Base-by-base conservation (phyloP, 1,140 invertebrate species). In the Hesperophylax magnus region DNA sequence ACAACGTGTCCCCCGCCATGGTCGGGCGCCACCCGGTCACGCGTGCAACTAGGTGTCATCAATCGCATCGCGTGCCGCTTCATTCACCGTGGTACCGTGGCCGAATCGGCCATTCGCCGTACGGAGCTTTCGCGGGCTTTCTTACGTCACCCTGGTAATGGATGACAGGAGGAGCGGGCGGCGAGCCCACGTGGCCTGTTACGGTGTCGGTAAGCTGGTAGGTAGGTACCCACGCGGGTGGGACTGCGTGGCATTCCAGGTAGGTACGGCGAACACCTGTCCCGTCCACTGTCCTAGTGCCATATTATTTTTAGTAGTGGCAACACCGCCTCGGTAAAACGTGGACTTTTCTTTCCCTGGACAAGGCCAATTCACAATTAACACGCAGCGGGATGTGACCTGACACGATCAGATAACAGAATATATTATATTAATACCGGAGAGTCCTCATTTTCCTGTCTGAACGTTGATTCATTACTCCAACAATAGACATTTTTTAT, bases 41-140 rank as follows among this genome's bases (percentile, higher is more conserved):
- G 58, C 24, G 58, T 22, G n/a, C 18, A 22, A 20, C n/a, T 11
- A 5, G 58, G 58, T 61, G 18, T 61, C 58, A 22, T 22, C 58
- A 11, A 27, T 65, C 63, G 63, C 63, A 20, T 72, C 69, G 69
- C 69, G 69, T 54, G 69, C 34, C 34, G 39, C 39, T 6, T 47
- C 9, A 47, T 47, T 47, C 9, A 47, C 39, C 34, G 34, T 34
- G 34, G 34, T 34, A 34, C 8, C 34, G 34, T 34, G 34, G 39
- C 39, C 39, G 39, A 34, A 34, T 34, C 27, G 27, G 2, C 27
- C 27, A 47, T 18, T 18, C 52, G 47, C 24, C 39, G 20, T 15
- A 18, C 22, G 63, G 27, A 53, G 47, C 52, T 72, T 72, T 72
- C 52, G 69, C 69, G 69, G 69, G 69, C 24, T 72, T 72, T 72